Conservation (phyloP, 2,113 vertebrate genomes). For the Phyllopteryx taeniolatus region DNA sequence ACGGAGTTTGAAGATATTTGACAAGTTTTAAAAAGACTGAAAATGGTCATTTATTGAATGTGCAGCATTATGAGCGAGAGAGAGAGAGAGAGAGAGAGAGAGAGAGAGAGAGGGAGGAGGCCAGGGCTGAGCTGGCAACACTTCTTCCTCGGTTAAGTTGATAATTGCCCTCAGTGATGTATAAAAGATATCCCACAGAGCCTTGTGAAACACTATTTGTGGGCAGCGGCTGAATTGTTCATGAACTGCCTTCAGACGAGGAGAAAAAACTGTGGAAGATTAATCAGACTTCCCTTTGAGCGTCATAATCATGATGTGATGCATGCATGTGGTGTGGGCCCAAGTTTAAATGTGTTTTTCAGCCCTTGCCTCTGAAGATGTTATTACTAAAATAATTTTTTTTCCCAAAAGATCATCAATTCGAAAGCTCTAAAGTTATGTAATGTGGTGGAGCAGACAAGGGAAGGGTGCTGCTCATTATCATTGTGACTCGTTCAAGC, state of each 20-base stretch:
- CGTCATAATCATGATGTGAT: constrained; percentile 63
- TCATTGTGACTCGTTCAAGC: constrained; percentile 44
- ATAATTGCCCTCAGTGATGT: constrained; percentile 83
- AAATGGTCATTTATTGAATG: no score
- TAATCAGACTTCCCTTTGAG: constrained; percentile 75
- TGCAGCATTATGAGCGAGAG: background rate
- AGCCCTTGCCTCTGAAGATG: constrained; percentile 53
- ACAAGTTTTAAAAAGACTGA: no score
- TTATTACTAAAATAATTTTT: constrained; percentile 62
- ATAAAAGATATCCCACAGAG: constrained; percentile 83
- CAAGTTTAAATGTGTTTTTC: constrained; percentile 53
- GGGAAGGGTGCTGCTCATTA: constrained; percentile 58
- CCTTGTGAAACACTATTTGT: constrained; percentile 77
- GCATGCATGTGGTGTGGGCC: constrained; percentile 37
- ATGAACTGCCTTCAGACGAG: constrained; percentile 76
- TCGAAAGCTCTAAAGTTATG: constrained; percentile 56
- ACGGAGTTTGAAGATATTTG: no score
- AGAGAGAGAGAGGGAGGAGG: constrained; percentile 41
- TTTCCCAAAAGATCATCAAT: constrained; percentile 52
- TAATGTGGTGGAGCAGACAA: constrained; percentile 52
- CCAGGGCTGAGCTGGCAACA: constrained; percentile 69
- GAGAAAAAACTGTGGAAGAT: constrained; percentile 63
- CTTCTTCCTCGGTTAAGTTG: constrained; percentile 75
- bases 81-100: background rate
- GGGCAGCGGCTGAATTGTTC: constrained; percentile 77